These are phyloP conservation scores for Gadopsis bispinosus DNA, from an alignment of 2,797 vertebrate species.

Conservation along the genomic window DNA sequence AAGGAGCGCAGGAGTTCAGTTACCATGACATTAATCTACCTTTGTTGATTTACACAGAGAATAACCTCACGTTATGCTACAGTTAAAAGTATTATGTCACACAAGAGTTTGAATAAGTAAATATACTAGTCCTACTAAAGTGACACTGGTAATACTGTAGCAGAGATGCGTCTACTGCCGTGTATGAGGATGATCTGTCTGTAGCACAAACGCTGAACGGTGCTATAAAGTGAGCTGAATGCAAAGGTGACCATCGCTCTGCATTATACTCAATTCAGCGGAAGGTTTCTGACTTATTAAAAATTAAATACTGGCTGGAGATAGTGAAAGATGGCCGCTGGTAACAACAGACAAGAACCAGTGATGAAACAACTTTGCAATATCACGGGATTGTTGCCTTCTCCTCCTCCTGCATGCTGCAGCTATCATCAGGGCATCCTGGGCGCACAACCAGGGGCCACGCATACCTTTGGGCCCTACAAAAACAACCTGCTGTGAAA, in stretches of 20 bases:
- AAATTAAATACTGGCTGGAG: neutral
- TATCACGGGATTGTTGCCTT: slow-evolving; percentile 2
- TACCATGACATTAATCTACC: neutral
- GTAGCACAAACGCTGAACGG: neutral
- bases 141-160: neutral
- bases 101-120: neutral
- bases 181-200: neutral
- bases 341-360: slow-evolving; percentile 5
- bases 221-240: neutral
- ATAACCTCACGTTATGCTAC: neutral
- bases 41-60: neutral
- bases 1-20: too few species aligned
- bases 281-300: neutral
- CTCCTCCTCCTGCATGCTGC: slow-evolving; percentile 19
- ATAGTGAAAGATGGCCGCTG: neutral
- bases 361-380: slow-evolving; percentile 64
- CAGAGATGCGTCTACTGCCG: neutral
- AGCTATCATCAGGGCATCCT: neutral
- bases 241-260: neutral
- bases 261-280: neutral
- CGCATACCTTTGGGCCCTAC: neutral
- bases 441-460: neutral
- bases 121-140: neutral
- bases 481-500: too few species aligned
- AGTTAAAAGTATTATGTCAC: neutral